Conservation (phyloP, 2,797 vertebrate genomes). For the Petrocephalus sullivani region DNA sequence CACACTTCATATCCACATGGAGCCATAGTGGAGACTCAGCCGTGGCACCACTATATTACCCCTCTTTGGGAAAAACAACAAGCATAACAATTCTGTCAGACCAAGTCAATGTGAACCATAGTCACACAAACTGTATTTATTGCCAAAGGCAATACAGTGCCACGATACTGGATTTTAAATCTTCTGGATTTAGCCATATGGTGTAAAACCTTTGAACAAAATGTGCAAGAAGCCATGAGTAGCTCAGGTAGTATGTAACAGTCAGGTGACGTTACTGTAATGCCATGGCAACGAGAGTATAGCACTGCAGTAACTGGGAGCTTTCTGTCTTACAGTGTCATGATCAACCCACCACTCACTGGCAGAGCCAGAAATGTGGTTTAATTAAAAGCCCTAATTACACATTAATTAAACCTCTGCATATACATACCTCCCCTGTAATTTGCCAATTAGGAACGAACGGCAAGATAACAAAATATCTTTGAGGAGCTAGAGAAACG, state of each 20-base stretch:
- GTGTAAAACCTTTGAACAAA: background rate
- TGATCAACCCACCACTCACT: background rate
- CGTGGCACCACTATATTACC: background rate
- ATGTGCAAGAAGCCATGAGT: background rate
- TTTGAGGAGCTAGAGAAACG: background rate
- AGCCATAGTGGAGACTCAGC: background rate
- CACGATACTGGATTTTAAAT: background rate
- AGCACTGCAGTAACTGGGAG: background rate
- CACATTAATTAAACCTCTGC: constrained; percentile 5
- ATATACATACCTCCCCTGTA: background rate
- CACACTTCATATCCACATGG: background rate
- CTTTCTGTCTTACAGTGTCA: background rate
- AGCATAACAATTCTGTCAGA: background rate
- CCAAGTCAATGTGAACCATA: background rate
- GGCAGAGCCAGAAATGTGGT: background rate
- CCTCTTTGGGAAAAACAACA: background rate
- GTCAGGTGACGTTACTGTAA: background rate
- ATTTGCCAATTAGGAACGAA: background rate
- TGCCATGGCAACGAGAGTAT: background rate
- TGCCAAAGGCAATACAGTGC: background rate
- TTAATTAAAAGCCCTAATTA: background rate
- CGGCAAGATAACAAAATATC: constrained; percentile 8
- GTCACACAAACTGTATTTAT: background rate
- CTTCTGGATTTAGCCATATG: background rate
- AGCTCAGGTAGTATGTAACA: background rate